Evolutionary conservation across 2,888 invertebrate genomes (phyloP).

Genomic region (Tenthredo mesomela): DNA sequence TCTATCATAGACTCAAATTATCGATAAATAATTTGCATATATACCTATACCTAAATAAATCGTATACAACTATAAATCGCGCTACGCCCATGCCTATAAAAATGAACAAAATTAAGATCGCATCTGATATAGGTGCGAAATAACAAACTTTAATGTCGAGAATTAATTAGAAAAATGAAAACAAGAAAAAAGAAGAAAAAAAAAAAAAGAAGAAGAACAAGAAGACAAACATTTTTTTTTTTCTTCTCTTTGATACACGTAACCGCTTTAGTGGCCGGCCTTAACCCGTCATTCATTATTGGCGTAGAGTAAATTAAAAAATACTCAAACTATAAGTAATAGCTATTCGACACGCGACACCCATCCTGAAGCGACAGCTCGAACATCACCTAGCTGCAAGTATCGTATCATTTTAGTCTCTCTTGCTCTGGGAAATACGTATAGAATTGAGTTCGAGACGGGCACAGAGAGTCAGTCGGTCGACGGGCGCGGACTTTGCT

Average conservation of each 20-base stretch:
- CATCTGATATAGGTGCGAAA: not conserved
- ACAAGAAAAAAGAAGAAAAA: not conserved
- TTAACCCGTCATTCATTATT: slow-evolving; percentile 21
- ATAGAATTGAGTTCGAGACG: slow-evolving; percentile 48
- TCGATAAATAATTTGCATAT: not conserved
- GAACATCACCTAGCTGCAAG: not conserved
- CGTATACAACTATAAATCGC: not conserved
- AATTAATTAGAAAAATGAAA: not conserved
- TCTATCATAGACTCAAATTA: not conserved
- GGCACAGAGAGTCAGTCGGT: slow-evolving; percentile 49
- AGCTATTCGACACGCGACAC: slow-evolving; percentile 32
- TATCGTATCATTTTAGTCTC: slow-evolving; percentile 24
- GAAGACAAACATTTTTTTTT: not conserved
- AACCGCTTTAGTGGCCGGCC: not conserved
- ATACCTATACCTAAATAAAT: not conserved
- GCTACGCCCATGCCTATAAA: not conserved
- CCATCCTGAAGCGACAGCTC: slow-evolving; percentile 23
- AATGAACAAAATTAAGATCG: slow-evolving; percentile 1
- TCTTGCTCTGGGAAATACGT: not conserved
- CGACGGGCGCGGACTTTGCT: slow-evolving; percentile 51
- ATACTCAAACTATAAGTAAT: slow-evolving; percentile 14
- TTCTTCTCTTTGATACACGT: not conserved
- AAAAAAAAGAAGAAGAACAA: not conserved
- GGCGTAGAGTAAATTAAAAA: slow-evolving; percentile 35
- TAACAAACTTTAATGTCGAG: not conserved